These are phyloP conservation scores for Phrixothrix hirtus DNA, from an alignment of 2,888 invertebrate species.

Conservation along the genomic window DNA sequence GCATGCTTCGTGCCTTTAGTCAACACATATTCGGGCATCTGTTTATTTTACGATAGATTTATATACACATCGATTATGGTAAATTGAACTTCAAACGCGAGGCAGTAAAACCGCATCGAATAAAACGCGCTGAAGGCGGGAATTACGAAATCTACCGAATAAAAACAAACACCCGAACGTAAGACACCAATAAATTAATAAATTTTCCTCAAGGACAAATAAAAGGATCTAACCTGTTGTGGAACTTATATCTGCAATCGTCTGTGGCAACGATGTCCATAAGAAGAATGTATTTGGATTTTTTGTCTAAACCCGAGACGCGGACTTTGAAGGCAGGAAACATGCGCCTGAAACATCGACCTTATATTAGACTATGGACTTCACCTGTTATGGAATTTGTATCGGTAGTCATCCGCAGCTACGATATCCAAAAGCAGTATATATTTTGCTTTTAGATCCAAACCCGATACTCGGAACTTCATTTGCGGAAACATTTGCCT, in stretches of 20 bases:
- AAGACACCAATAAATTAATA: slow-evolving; percentile 35
- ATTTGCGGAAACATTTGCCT: slow-evolving; percentile 99
- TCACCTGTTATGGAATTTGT: slow-evolving; percentile 96
- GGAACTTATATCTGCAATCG: slow-evolving; percentile 94
- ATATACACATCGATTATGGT: not conserved
- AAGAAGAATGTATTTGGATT: slow-evolving; percentile 95
- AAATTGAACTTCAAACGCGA: slow-evolving; percentile 3
- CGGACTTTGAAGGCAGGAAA: slow-evolving; percentile 97
- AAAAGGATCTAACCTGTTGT: slow-evolving; percentile 74
- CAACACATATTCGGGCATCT: slow-evolving; percentile 53
- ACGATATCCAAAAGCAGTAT: slow-evolving; percentile 98
- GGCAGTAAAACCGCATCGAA: not conserved
- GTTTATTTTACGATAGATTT: slow-evolving; percentile 42
- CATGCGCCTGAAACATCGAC: slow-evolving; percentile 85
- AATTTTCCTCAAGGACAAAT: slow-evolving; percentile 27
- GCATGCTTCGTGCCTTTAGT: slow-evolving; percentile 72
- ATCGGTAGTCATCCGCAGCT: slow-evolving; percentile 97
- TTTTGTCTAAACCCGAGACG: slow-evolving; percentile 94
- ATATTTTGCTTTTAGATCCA: slow-evolving; percentile 99
- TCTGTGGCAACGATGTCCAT: slow-evolving; percentile 97
- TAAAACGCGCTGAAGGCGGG: not conserved
- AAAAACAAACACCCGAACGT: slow-evolving; percentile 41
- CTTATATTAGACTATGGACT: slow-evolving; percentile 22
- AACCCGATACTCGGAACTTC: slow-evolving; percentile 97
- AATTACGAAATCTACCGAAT: slow-evolving; percentile 26